phyloP scores from a whole-genome alignment of 2,113 vertebrate species.

The Larimichthys crocea region DNA sequence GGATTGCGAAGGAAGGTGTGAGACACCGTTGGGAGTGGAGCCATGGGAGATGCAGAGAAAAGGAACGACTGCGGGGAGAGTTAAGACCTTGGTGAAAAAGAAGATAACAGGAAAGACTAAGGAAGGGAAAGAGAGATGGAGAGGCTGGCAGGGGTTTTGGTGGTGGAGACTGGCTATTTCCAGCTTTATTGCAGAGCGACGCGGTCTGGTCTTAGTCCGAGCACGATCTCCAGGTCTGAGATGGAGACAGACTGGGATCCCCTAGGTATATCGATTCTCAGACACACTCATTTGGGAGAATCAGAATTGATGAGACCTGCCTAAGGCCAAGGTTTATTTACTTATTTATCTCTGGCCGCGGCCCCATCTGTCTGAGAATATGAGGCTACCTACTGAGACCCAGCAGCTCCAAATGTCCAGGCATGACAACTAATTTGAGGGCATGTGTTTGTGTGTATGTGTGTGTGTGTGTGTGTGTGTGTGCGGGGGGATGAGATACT shows the following conservation, averaged over 20 bases:
- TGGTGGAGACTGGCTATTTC: slow-evolving; percentile 40
- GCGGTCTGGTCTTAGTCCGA: not conserved
- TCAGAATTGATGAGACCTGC: slow-evolving; percentile 69
- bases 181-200: slow-evolving; percentile 14
- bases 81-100: slow-evolving; percentile 6
- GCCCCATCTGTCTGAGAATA: slow-evolving; percentile 47
- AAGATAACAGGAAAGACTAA: slow-evolving; percentile 27
- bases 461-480: not conserved
- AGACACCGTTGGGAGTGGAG: slow-evolving; percentile 13
- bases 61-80: slow-evolving; percentile 19
- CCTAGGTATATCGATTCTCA: slow-evolving; percentile 70
- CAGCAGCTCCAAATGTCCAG: slow-evolving; percentile 23
- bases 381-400: slow-evolving; percentile 33
- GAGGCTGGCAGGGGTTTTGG: not conserved
- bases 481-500: not conserved
- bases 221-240: slow-evolving; percentile 43
- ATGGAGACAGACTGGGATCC: slow-evolving; percentile 59
- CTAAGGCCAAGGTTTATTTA: slow-evolving; percentile 61
- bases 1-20: slow-evolving; percentile 29
- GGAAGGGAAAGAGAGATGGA: not conserved
- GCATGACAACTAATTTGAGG: slow-evolving; percentile 52
- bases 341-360: slow-evolving; percentile 65
- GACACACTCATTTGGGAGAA: slow-evolving; percentile 70
- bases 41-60: slow-evolving; percentile 4
- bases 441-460: not conserved